These are phyloP conservation scores for Phenganax stokvisi DNA, from an alignment of 92 coral and sea anemone species.

Conservation along the genomic window DNA sequence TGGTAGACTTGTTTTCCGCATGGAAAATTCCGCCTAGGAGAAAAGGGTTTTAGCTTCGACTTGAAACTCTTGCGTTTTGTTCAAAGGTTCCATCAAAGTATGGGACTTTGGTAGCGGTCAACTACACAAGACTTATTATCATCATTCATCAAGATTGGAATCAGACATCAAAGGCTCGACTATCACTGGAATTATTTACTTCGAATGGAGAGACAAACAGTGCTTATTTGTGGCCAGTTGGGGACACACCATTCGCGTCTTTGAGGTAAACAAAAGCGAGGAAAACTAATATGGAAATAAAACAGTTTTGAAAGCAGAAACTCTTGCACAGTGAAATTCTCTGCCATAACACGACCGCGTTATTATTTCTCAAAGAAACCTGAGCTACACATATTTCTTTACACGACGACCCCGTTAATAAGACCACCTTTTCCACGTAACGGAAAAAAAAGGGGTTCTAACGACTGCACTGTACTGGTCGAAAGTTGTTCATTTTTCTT, in stretches of 20 bases:
- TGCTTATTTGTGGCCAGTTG: conserved; percentile 81
- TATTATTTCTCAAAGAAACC: no score
- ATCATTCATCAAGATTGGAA: conserved; percentile 49
- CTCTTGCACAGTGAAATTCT: no score
- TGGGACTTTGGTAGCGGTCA: conserved; percentile 99
- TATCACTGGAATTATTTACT: conserved; percentile 75
- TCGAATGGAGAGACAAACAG: conserved; percentile 60
- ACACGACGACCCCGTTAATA: background rate
- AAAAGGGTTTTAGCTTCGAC: background rate
- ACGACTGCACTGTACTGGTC: no score
- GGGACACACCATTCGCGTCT: conserved; percentile 68
- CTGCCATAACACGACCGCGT: no score
- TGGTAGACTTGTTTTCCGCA: no score
- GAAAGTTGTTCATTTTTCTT: background rate
- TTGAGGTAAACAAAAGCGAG: conserved; percentile 55
- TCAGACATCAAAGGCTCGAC: conserved; percentile 61
- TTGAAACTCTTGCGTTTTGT: background rate
- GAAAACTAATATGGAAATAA: no score
- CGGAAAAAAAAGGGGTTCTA: no score
- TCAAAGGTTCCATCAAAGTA: conserved; percentile 79
- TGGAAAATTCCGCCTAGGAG: no score
- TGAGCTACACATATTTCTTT: no score
- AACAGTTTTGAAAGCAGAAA: no score
- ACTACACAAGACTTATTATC: conserved; percentile 62
- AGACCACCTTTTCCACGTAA: background rate